Percentiles rank a stretch among this genome's conserved stretches.
These are phyloP conservation scores for Antheraea yamamai DNA, from an alignment of 2,888 invertebrate species.

Conservation along the genomic window DNA sequence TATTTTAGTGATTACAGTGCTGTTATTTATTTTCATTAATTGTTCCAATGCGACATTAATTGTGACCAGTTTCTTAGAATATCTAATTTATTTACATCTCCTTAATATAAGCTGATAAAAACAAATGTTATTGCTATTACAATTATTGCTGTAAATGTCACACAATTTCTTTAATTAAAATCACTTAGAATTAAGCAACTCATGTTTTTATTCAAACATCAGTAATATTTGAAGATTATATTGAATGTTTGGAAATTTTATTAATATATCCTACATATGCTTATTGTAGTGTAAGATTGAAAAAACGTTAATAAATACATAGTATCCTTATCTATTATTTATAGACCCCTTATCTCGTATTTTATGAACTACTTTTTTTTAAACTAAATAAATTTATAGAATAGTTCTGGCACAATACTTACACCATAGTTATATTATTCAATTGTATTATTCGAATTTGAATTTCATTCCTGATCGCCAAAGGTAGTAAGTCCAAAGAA, in stretches of 20 bases:
- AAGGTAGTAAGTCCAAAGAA: too few relatives aligned
- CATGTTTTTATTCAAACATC: constrained; percentile 24
- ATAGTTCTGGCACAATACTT: too few relatives aligned
- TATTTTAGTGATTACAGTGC: constrained; percentile 63
- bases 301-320: constrained; percentile 54
- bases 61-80: constrained; percentile 20
- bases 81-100: constrained; percentile 17
- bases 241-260: not conserved
- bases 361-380: too few relatives aligned
- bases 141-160: constrained; percentile 3
- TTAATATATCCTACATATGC: constrained; percentile 42
- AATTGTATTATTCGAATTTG: too few relatives aligned
- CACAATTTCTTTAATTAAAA: constrained; percentile 52
- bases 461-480: too few relatives aligned
- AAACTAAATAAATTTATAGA: too few relatives aligned
- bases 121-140: constrained; percentile 20
- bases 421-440: too few relatives aligned
- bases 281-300: constrained; percentile 48
- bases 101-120: not conserved
- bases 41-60: constrained; percentile 44
- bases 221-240: constrained; percentile 34
- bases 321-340: constrained; percentile 29
- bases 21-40: constrained; percentile 67
- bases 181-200: constrained; percentile 38
- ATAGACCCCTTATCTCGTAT: constrained; percentile 16